phyloP scores from a whole-genome alignment of 1,140 invertebrate genomes.

The Orchestia grillus region DNA sequence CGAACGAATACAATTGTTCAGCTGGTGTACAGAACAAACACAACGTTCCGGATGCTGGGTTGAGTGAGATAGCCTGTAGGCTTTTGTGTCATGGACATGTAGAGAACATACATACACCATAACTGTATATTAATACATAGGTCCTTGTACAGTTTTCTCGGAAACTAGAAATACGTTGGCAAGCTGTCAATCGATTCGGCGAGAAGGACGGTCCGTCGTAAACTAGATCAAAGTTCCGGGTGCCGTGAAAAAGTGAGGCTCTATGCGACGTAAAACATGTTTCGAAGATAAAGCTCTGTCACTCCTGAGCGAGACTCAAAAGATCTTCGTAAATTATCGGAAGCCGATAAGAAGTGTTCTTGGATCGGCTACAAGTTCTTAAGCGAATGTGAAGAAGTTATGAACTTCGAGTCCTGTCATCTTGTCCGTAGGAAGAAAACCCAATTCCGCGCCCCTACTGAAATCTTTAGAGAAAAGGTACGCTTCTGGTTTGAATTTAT shows the following conservation, averaged over 20 bases:
- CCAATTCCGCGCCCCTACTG: background rate
- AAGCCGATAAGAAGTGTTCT: conserved; percentile 8
- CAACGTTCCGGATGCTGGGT: too few species aligned
- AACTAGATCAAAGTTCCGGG: background rate
- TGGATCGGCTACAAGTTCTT: conserved; percentile 15
- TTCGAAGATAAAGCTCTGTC: background rate
- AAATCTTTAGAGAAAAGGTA: background rate
- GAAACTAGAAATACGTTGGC: background rate
- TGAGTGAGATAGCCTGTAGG: too few species aligned
- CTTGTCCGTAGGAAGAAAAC: background rate
- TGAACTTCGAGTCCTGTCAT: background rate
- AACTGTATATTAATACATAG: too few species aligned
- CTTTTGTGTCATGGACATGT: too few species aligned
- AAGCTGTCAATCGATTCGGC: background rate
- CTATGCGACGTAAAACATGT: background rate
- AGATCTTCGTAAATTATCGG: conserved; percentile 27
- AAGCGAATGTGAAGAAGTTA: background rate
- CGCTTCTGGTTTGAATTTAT: background rate
- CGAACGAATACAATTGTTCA: too few species aligned
- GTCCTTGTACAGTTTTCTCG: background rate
- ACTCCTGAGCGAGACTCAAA: background rate
- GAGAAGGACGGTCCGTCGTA: background rate
- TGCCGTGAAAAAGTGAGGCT: background rate
- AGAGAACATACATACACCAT: too few species aligned
- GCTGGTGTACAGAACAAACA: too few species aligned